Evolutionary conservation across 2,113 vertebrate species (phyloP).

Genomic region (Tursiops truncatus): DNA sequence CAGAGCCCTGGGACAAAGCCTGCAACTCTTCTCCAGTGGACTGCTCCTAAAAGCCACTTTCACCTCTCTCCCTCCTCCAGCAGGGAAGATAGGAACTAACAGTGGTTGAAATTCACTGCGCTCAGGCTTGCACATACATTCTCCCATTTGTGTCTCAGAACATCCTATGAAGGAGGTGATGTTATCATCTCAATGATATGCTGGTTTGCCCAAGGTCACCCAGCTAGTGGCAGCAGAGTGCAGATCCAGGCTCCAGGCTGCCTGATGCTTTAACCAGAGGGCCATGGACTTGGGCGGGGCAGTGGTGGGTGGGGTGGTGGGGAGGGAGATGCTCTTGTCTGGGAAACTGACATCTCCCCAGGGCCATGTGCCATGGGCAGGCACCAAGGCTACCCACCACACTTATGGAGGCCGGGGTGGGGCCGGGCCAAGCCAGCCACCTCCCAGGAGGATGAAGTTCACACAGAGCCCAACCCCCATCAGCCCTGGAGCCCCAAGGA

Average conservation of each 20-base stretch:
- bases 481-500: too few relatives aligned
- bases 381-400: fast-evolving
- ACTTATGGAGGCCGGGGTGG: fast-evolving
- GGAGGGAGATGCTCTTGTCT: neutral
- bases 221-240: too few relatives aligned
- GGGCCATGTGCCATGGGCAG: fast-evolving
- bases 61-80: neutral
- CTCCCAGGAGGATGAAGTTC: neutral
- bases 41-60: neutral
- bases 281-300: neutral
- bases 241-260: too few relatives aligned
- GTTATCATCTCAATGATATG: neutral
- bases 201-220: neutral
- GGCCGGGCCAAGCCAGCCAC: neutral
- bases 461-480: fast-evolving
- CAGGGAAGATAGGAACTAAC: neutral
- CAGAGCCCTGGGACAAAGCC: neutral
- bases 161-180: neutral
- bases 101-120: too few relatives aligned
- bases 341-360: neutral
- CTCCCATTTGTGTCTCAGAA: neutral
- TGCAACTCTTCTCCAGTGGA: fast-evolving
- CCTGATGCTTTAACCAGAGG: neutral
- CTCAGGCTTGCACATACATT: fast-evolving
- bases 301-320: too few relatives aligned